These are phyloP conservation scores for Eptatretus burgeri DNA, from an alignment of 2,113 vertebrate species.

Conservation along the genomic window DNA sequence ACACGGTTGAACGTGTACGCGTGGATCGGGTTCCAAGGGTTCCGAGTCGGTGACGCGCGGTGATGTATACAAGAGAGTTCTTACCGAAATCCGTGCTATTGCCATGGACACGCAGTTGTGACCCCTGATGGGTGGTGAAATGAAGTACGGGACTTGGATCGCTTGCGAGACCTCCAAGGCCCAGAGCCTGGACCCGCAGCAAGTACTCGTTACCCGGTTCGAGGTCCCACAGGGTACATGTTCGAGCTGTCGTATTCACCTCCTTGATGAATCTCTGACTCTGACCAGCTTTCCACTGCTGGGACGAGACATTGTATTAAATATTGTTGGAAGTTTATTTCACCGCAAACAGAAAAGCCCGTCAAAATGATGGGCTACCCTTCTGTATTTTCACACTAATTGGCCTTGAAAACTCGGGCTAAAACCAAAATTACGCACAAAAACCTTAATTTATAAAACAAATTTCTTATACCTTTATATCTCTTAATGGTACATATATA, in stretches of 20 bases:
- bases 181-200: background rate
- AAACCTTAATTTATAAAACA: no score
- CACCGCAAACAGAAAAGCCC: no score
- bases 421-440: no score
- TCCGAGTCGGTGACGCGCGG: no score
- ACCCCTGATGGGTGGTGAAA: background rate
- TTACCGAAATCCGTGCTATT: background rate
- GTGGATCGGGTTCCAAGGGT: no score
- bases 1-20: no score
- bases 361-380: no score
- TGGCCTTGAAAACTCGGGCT: no score
- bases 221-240: background rate
- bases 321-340: no score
- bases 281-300: background rate
- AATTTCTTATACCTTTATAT: no score
- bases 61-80: background rate
- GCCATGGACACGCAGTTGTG: constrained; percentile 1
- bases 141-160: background rate
- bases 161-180: background rate
- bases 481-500: no score
- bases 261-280: constrained; percentile 4
- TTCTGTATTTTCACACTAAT: no score
- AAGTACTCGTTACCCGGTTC: background rate
- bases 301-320: background rate
- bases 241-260: background rate